Evolutionary conservation across 2,888 invertebrate species (phyloP).

Genomic region (Mamestra brassicae): DNA sequence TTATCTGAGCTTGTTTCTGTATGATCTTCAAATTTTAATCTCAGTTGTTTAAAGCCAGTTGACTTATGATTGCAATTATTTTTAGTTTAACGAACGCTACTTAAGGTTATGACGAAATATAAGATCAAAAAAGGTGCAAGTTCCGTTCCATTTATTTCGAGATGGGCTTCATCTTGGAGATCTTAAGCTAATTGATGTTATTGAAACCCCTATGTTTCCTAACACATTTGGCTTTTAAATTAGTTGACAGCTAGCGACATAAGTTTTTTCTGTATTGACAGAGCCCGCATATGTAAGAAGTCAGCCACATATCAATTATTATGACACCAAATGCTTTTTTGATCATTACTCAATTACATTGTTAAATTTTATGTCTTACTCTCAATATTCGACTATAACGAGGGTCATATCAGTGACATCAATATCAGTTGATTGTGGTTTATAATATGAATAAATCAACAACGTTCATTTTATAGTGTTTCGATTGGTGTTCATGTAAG

Average conservation of each 20-base stretch:
- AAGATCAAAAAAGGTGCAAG: slow-evolving; percentile 28
- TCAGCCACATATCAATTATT: slow-evolving; percentile 88
- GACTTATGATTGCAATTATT: slow-evolving; percentile 44
- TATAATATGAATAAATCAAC: slow-evolving; percentile 37
- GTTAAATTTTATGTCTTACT: slow-evolving; percentile 85
- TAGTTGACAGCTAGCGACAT: slow-evolving; percentile 71
- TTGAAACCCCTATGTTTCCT: slow-evolving; percentile 81
- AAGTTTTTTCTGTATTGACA: slow-evolving; percentile 68
- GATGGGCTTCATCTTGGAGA: slow-evolving; percentile 5
- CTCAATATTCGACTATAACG: slow-evolving; percentile 67
- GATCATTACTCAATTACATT: slow-evolving; percentile 83
- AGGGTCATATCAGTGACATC: slow-evolving; percentile 61
- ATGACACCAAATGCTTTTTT: slow-evolving; percentile 84
- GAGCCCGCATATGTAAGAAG: slow-evolving; percentile 85
- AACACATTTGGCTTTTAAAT: slow-evolving; percentile 80
- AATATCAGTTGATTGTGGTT: slow-evolving; percentile 44
- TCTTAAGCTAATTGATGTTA: slow-evolving; percentile 62
- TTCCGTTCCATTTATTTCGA: slow-evolving; percentile 17
- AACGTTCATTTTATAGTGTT: slow-evolving; percentile 20
- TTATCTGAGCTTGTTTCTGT: slow-evolving; percentile 69
- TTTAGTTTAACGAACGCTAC: slow-evolving; percentile 35
- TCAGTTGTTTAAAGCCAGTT: slow-evolving; percentile 54
- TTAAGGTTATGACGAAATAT: slow-evolving; percentile 26
- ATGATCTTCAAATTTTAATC: slow-evolving; percentile 65
- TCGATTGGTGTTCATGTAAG: slow-evolving; percentile 9